A percentile compares a stretch with the other conserved stretches of the same genome.
These are phyloP conservation scores for Pocota personata DNA, from an alignment of 2,888 invertebrate species.

Conservation along the genomic window DNA sequence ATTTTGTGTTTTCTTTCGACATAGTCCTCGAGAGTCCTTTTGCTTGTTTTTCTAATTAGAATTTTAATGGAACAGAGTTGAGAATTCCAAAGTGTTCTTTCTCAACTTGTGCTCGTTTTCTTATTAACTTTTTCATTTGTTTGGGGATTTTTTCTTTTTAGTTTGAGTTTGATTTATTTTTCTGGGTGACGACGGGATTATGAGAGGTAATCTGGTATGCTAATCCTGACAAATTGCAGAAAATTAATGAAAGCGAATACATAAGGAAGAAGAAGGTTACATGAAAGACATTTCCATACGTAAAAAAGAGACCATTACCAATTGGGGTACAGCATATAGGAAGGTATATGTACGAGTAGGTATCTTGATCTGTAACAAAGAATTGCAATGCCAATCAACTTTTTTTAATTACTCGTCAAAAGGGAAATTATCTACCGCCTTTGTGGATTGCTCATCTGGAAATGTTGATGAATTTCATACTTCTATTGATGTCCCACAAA, in stretches of 20 bases:
- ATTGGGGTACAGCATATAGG: background rate
- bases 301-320: background rate
- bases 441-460: background rate
- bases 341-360: too few species aligned
- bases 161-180: conserved; percentile 33
- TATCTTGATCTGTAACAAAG: background rate
- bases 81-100: conserved; percentile 30
- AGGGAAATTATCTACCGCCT: background rate
- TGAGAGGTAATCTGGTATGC: conserved; percentile 24
- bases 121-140: conserved; percentile 43
- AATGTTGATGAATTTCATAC: background rate
- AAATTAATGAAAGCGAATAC: conserved; percentile 6
- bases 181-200: background rate
- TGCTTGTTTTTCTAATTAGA: conserved; percentile 38
- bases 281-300: background rate
- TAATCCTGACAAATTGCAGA: conserved; percentile 23
- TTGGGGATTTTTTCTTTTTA: background rate
- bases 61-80: conserved; percentile 23
- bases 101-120: conserved; percentile 23
- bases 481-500: background rate
- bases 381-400: background rate
- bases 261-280: background rate
- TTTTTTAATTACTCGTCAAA: conserved; percentile 23
- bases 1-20: background rate
- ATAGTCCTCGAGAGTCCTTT: background rate